Evolutionary conservation across 37 sponge, comb jelly and placozoan species (phyloP), one percentile per base, ranked within the genome.

Genomic region (Eunapius fragilis): DNA sequence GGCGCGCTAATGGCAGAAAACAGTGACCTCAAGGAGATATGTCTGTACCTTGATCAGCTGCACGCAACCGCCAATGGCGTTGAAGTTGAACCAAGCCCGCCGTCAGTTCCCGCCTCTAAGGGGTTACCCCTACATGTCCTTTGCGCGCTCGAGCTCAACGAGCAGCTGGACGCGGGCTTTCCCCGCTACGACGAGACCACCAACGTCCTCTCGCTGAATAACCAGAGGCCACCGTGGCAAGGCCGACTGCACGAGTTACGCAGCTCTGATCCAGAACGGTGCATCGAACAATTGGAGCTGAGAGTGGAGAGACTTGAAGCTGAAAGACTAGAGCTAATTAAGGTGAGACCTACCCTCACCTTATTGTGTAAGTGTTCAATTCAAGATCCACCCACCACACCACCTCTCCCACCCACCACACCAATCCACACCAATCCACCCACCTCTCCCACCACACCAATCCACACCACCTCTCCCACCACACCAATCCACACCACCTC

Each of bases 241-340:
- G 28, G 27, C 5, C 38, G n/a, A 27, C 31, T 67, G n/a, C 80
- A 80, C 31, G 70, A 26, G 50, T 33, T 69, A 12, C 17, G 76
- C 31, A 67, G 45, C 79, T 68, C 80, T 26, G 74, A 58, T 27
- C 45, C 33, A 47, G 72, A 71, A 37, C 24, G 19, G 25, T 74
- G 81, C 35, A 28, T 89, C 14, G 47, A 70, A 26, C 71, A 85
- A 33, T 38, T 89, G 70, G 67, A 85, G 71, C 72, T 74, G 31
- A 25, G 90, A n/a, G 30, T 89, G 0, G 86, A 89, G 27, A 49
- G 67, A 37, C 81, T 89, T 35, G 90, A 89, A 34, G 27, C 75
- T 6, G 90, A 89, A 77, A 89, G 80, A 80, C 49, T 89, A 67
- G 90, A 89, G 47, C 85, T 89, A 12, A 67, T 85, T 12, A 84